These are phyloP conservation scores for Psilopsiagon aymara DNA, from an alignment of 2,113 vertebrate genomes.

Conservation along the genomic window DNA sequence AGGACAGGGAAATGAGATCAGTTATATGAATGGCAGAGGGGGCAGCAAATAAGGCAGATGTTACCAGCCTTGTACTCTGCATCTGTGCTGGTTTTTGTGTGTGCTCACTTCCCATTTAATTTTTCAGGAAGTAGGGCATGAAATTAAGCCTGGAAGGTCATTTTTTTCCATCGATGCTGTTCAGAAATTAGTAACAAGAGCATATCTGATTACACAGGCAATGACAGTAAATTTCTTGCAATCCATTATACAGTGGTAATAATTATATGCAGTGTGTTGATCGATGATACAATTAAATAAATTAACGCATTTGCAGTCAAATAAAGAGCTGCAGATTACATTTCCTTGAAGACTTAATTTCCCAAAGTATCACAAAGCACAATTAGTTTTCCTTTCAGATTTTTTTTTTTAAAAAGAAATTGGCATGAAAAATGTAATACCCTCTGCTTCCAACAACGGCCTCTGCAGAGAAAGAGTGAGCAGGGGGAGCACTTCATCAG, in stretches of 20 bases:
- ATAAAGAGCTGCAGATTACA: conserved; percentile 58
- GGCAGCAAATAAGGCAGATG: conserved; percentile 43
- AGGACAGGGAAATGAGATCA: conserved; percentile 39
- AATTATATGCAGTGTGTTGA: conserved; percentile 48
- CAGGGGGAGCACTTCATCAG: background rate
- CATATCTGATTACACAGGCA: conserved; percentile 44
- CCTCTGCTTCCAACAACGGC: background rate
- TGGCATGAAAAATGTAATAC: conserved; percentile 32
- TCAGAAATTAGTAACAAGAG: conserved; percentile 46
- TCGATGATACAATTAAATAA: conserved; percentile 56
- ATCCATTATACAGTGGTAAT: conserved; percentile 13
- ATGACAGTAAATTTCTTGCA: conserved; percentile 9
- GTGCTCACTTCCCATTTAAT: conserved; percentile 7
- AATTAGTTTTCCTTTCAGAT: conserved; percentile 51
- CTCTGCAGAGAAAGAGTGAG: background rate
- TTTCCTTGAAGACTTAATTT: conserved; percentile 68
- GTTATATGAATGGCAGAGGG: conserved; percentile 17
- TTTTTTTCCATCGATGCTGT: background rate
- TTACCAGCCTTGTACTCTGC: background rate
- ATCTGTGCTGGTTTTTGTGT: conserved; percentile 5
- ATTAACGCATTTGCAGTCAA: conserved; percentile 45
- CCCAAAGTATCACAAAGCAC: conserved; percentile 41
- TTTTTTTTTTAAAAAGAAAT: conserved; percentile 23
- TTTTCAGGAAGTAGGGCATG: conserved; percentile 56
- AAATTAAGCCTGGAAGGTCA: conserved; percentile 59